These are phyloP conservation scores for Xyrichtys novacula DNA, from an alignment of 2,797 vertebrate species.

Conservation along the genomic window DNA sequence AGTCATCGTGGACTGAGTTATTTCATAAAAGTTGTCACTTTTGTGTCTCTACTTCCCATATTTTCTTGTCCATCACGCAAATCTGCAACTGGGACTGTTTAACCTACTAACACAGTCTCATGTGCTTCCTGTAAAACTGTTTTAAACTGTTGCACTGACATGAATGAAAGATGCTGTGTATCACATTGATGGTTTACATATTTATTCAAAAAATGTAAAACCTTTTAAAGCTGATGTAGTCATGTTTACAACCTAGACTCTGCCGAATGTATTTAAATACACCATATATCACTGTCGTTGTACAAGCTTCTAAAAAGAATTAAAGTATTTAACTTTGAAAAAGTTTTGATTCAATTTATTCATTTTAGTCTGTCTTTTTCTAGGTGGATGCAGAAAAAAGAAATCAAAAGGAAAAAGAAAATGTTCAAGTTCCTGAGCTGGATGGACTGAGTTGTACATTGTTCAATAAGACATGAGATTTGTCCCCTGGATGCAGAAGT, in stretches of 20 bases:
- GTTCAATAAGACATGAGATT: slow-evolving; percentile 31
- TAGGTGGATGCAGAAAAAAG: slow-evolving; percentile 82
- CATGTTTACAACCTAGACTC: neutral
- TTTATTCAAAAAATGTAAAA: slow-evolving; percentile 2
- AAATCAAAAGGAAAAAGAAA: slow-evolving; percentile 82
- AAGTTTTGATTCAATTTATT: slow-evolving; percentile 43
- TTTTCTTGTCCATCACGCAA: slow-evolving; percentile 71
- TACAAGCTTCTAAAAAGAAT: slow-evolving; percentile 14
- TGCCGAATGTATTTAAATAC: neutral
- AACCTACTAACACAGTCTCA: slow-evolving; percentile 55
- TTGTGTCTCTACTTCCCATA: slow-evolving; percentile 70
- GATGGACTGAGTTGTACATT: slow-evolving; percentile 41
- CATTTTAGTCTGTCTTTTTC: slow-evolving; percentile 62
- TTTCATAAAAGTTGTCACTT: slow-evolving; percentile 66
- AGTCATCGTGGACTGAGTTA: slow-evolving; percentile 57
- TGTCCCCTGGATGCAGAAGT: slow-evolving; percentile 33
- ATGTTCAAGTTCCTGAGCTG: slow-evolving; percentile 65
- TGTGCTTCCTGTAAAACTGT: slow-evolving; percentile 66
- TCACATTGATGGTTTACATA: slow-evolving; percentile 48
- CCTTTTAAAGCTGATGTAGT: slow-evolving; percentile 21
- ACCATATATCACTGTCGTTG: neutral
- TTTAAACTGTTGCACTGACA: slow-evolving; percentile 40
- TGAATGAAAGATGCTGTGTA: slow-evolving; percentile 17
- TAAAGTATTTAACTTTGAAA: slow-evolving; percentile 17
- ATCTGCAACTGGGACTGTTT: slow-evolving; percentile 55